These are phyloP conservation scores for Zenarchopterus dispar DNA, from an alignment of 2,797 vertebrate genomes.

Conservation along the genomic window DNA sequence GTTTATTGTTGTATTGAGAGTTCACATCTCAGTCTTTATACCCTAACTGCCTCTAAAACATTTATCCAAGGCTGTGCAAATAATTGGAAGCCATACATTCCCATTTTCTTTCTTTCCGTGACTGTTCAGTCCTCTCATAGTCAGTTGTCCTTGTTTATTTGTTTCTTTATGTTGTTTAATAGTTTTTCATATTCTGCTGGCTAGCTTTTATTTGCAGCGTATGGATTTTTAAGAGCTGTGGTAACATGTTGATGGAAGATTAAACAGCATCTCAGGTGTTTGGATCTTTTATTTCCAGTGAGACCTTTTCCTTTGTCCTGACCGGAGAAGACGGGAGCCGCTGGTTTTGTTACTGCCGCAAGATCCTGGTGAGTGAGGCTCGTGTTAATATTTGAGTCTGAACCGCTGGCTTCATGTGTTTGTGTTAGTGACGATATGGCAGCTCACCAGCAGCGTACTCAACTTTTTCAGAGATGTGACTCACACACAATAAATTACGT, in stretches of 20 bases:
- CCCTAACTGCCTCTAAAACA: constrained; percentile 8
- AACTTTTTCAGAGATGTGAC: constrained; percentile 59
- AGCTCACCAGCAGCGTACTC: constrained; percentile 54
- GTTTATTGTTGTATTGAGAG: constrained; percentile 33
- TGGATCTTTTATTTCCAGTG: constrained; percentile 77
- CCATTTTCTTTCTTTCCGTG: no score
- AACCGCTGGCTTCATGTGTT: constrained; percentile 33
- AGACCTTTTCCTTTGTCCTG: constrained; percentile 98
- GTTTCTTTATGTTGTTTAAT: no score
- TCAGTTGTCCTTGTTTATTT: no score
- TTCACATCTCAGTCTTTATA: constrained; percentile 8
- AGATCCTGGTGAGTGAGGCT: constrained; percentile 90
- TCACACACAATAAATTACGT: constrained; percentile 59
- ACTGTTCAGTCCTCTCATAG: no score
- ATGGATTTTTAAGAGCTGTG: not conserved
- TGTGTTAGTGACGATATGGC: constrained; percentile 47
- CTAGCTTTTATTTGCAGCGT: not conserved
- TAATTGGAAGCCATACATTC: no score
- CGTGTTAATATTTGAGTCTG: constrained; percentile 33
- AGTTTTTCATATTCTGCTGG: no score
- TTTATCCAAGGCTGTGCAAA: not conserved
- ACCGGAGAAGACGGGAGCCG: constrained; percentile 97
- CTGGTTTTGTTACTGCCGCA: constrained; percentile 98
- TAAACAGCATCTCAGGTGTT: constrained; percentile 5
- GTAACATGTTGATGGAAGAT: not conserved